Evolutionary conservation across 2,888 invertebrate genomes (phyloP).

Genomic region (Catocala sponsa): DNA sequence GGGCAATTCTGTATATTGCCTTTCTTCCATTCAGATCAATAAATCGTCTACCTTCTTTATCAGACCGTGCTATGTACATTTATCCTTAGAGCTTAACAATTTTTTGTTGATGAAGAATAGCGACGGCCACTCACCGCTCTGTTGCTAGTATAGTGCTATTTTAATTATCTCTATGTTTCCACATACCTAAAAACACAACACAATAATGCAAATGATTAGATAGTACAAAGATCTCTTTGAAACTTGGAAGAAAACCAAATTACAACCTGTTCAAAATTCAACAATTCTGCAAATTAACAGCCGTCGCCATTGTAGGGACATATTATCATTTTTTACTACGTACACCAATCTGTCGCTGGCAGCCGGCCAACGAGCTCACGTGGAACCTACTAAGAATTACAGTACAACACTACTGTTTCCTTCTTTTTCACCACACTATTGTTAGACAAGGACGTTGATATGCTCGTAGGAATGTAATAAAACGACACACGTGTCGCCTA

Average conservation of each 20-base stretch:
- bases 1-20: too few relatives aligned
- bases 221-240: neutral
- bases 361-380: constrained; percentile 35
- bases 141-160: too few relatives aligned
- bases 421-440: constrained; percentile 22
- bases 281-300: constrained; percentile 21
- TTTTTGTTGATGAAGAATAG: too few relatives aligned
- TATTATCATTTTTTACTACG: constrained; percentile 38
- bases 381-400: constrained; percentile 40
- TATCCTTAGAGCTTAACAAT: too few relatives aligned
- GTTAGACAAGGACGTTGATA: constrained; percentile 29
- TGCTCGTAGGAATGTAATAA: constrained; percentile 28
- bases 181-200: too few relatives aligned
- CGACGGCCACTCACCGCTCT: too few relatives aligned
- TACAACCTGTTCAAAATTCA: constrained; percentile 18
- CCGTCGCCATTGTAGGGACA: constrained; percentile 25
- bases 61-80: too few relatives aligned
- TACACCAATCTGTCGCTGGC: constrained; percentile 42
- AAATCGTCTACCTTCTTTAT: too few relatives aligned
- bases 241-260: constrained; percentile 1
- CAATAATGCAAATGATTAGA: too few relatives aligned
- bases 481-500: constrained; percentile 20
- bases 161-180: too few relatives aligned
- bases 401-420: constrained; percentile 18
- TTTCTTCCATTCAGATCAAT: too few relatives aligned